Conservation (phyloP, 2,797 vertebrate species). For the Sebastes vulpes region DNA sequence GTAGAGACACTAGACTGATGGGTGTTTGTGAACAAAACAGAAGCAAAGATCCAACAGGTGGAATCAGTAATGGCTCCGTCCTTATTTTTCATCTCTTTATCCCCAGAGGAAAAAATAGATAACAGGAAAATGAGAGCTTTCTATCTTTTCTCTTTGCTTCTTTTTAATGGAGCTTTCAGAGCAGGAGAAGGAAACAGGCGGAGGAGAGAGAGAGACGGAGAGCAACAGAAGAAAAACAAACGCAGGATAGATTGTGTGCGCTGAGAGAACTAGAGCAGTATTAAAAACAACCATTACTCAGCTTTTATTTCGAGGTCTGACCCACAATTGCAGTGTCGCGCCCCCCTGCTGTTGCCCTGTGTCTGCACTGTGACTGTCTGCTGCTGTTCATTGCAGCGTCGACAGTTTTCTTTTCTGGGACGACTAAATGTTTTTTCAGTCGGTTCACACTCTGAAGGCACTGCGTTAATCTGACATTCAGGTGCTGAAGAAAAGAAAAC, state of each 20-base stretch:
- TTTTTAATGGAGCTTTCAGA: slow-evolving; percentile 28
- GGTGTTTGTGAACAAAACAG: neutral
- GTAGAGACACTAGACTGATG: neutral
- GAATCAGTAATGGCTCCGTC: neutral
- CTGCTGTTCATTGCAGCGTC: neutral
- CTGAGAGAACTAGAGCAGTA: neutral
- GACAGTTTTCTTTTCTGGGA: neutral
- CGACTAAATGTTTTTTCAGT: neutral
- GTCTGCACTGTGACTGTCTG: neutral
- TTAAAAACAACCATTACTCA: slow-evolving; percentile 9
- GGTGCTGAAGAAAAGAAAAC: neutral
- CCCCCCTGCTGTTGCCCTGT: neutral
- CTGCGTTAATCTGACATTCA: neutral
- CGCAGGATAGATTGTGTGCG: neutral
- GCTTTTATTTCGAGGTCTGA: slow-evolving; percentile 13
- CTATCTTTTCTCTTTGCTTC: slow-evolving; percentile 9
- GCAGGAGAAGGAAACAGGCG: neutral
- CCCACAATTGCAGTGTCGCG: neutral
- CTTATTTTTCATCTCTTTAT: neutral
- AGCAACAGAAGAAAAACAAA: neutral
- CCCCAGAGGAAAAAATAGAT: neutral
- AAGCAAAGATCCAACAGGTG: neutral
- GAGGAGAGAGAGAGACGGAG: neutral
- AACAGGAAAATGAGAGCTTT: neutral
- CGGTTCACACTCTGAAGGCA: neutral